Conservation (phyloP, 2,888 invertebrate genomes). For the Napeogenes sylphis region DNA sequence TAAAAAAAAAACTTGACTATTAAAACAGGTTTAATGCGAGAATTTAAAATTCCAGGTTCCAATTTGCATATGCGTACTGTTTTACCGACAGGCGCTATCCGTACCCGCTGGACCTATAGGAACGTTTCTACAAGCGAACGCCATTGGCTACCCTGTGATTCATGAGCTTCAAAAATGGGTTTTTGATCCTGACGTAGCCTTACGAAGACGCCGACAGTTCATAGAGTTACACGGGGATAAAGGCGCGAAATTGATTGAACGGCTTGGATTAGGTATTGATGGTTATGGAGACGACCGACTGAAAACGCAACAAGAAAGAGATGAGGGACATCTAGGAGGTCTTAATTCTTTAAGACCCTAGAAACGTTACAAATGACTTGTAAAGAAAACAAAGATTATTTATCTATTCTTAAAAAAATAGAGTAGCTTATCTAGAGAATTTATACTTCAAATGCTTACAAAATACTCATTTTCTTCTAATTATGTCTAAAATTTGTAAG, state of each 20-base stretch:
- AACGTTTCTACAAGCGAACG: constrained; percentile 66
- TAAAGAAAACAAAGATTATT: too few relatives aligned
- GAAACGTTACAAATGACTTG: not conserved
- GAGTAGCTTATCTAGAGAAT: too few relatives aligned
- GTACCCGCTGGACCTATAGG: constrained; percentile 50
- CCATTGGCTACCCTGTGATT: constrained; percentile 79
- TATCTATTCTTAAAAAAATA: too few relatives aligned
- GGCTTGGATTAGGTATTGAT: constrained; percentile 81
- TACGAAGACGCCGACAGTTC: constrained; percentile 78
- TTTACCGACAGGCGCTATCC: constrained; percentile 42
- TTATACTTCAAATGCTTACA: too few relatives aligned
- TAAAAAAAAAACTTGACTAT: too few relatives aligned
- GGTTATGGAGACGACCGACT: constrained; percentile 78
- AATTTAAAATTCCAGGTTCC: constrained; percentile 47
- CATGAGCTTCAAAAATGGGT: constrained; percentile 78
- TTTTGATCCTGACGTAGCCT: constrained; percentile 81
- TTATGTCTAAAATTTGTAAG: too few relatives aligned
- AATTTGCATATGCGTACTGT: constrained; percentile 40
- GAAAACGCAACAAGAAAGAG: constrained; percentile 69
- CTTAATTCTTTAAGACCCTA: constrained; percentile 46
- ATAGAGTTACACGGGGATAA: constrained; percentile 79
- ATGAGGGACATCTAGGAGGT: constrained; percentile 78
- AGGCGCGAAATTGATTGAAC: constrained; percentile 81
- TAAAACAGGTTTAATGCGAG: too few relatives aligned
- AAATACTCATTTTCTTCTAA: too few relatives aligned